Base-by-base conservation (phyloP, 1,140 invertebrate species). In the Plectrocnemia conspersa region DNA sequence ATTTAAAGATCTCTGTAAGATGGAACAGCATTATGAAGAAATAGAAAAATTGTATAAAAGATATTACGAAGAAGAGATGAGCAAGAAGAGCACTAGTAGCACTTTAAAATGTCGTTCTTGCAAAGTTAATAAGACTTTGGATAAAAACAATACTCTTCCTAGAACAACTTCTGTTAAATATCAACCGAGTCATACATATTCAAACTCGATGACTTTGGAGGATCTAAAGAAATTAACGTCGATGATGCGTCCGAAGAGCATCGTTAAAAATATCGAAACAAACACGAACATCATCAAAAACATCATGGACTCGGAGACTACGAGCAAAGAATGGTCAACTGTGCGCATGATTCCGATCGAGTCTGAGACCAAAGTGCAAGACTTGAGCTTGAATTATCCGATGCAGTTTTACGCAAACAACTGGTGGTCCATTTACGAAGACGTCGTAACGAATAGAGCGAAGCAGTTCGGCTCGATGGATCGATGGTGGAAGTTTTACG, bases 381-480 rank as follows among this genome's bases (percentile, higher is more conserved):
- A 73, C 18, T 24, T 74, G 25, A 72, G 67, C 0, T 40, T 68
- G 3, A 72, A 70, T 2, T 75, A 76, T 42, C 73, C 74, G 0
- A 32, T 63, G 11, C 63, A 76, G 49, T 76, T 72, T 49, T 76
- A 76, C 64, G 74, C 74, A 0, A 75, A 75, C 58, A 76, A 76
- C 58, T 76, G 74, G 74, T 76, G 74, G 74, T 63, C 66, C 0
- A 76, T 76, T 7, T 76, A 76, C 63, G 71, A 73, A 46, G 72
- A 74, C 24, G 60, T 76, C 3, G 45, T 76, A 0, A 71, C 68
- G 27, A 76, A 64, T 53, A 63, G 74, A 0, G 70, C 72, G 50
- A 65, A 67, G 22, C 73, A 75, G 53, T 76, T 74, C 62, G 74
- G 74, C 2, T 70, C 70, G 0, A 70, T 76, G n/a, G 73, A 76